phyloP scores from a whole-genome alignment of 2,113 vertebrate species.

The Apeltes quadracus region DNA sequence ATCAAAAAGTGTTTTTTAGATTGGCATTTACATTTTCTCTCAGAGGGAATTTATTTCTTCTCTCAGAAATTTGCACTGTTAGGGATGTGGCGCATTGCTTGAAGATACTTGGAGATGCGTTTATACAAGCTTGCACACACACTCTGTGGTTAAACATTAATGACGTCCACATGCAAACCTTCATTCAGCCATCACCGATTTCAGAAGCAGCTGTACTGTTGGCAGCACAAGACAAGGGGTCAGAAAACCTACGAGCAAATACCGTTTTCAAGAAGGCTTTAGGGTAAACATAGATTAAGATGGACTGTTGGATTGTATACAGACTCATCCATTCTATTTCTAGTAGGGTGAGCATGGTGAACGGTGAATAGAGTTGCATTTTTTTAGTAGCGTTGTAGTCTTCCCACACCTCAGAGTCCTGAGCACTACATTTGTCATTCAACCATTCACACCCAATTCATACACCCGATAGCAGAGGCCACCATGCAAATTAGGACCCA shows the following conservation, averaged over 20 bases:
- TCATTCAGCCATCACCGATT: conserved; percentile 2
- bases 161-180: background rate
- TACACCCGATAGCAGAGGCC: background rate
- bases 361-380: too few species aligned
- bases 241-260: background rate
- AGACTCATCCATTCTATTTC: background rate
- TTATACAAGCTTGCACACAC: background rate
- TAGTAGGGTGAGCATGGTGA: too few species aligned
- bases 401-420: too few species aligned
- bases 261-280: background rate
- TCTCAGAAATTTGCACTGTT: background rate
- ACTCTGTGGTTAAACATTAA: conserved; percentile 30
- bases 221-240: background rate
- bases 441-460: background rate
- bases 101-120: background rate
- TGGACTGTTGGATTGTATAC: background rate
- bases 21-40: background rate
- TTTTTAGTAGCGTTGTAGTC: too few species aligned
- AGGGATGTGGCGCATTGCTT: background rate
- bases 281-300: background rate
- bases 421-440: too few species aligned
- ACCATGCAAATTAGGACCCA: background rate
- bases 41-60: background rate
- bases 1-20: conserved; percentile 3
- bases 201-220: background rate